Evolutionary conservation across 2,113 vertebrate species (phyloP), one percentile per base, ranked within the genome.

Genomic region (Urocynchramus pylzowi): DNA sequence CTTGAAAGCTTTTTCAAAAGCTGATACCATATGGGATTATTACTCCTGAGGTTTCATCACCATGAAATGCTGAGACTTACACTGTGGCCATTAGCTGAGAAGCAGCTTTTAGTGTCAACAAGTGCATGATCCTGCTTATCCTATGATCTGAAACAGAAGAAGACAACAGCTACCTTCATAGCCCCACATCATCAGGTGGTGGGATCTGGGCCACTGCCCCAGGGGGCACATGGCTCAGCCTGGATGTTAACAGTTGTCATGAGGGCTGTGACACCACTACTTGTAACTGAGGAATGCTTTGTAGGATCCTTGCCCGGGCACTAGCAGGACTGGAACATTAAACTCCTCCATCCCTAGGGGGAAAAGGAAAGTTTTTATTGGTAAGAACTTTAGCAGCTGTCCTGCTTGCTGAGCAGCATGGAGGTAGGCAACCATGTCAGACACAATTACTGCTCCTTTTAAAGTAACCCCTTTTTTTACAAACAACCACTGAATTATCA

Each of bases 331-430:
- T 94, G 17, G 82, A 91, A 78, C 84, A 73, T 78, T 78, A 63
- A 54, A 33, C 28, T 80, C 49, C 15, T 8, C 30, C 23, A 45
- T 80, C 15, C 16, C 23, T 85, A 79, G 26, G 26, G 90, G 35
- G 33, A 89, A 89, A 71, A 78, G 30, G 21, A 64, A 75, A 44
- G 17, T 74, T 81, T 60, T 33, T 82, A 67, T 84, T 1, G 1
- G 30, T 65, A 78, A 80, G 78, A 96, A 93, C 95, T 90, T 93
- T 7, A 93, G 90, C 83, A 95, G 68, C 89, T 59, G 15, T 83
- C 42, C 35, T 65, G 41, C 41, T 93, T 7, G 10, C 70, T 42
- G 89, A 45, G 68, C 89, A 92, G 64, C 54, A 50, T 56, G 89
- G 56, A 67, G 35, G 64, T 87, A 81, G 69, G 76, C 60, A 92